Conservation (phyloP, 2,113 vertebrate genomes). For the Aythya baeri region DNA sequence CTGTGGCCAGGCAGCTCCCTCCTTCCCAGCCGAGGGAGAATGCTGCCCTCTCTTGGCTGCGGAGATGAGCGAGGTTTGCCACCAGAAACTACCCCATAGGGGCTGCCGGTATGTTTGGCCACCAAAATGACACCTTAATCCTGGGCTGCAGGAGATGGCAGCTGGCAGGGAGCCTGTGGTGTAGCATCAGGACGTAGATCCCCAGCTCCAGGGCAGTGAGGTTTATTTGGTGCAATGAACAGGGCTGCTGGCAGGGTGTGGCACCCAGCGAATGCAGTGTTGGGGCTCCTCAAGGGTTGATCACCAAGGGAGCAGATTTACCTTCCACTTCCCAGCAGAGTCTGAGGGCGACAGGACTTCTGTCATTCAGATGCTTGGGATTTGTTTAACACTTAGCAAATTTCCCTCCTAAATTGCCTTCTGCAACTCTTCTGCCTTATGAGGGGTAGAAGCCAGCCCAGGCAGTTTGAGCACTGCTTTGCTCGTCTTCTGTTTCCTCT, state of each 20-base stretch:
- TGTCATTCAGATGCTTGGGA: background rate
- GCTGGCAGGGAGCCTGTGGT: background rate
- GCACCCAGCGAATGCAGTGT: background rate
- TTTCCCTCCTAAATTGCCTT: background rate
- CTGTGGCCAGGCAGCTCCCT: constrained; percentile 22
- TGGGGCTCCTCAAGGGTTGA: background rate
- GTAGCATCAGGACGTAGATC: background rate
- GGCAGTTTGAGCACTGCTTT: background rate
- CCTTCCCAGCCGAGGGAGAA: constrained; percentile 69
- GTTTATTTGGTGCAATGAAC: accelerated
- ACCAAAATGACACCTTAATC: background rate
- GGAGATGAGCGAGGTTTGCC: background rate
- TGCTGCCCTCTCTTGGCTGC: constrained; percentile 81
- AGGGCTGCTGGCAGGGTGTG: background rate
- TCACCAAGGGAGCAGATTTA: background rate
- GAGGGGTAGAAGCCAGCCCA: background rate
- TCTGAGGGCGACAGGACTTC: background rate
- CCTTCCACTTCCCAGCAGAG: background rate
- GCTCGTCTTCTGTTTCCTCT: background rate
- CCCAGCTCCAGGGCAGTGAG: background rate
- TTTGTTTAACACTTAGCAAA: background rate
- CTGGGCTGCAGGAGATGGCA: background rate
- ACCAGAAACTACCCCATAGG: background rate
- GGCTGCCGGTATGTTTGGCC: background rate
- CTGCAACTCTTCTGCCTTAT: background rate